Conservation (phyloP, 2,797 vertebrate species). For the Myotis pilosus region DNA sequence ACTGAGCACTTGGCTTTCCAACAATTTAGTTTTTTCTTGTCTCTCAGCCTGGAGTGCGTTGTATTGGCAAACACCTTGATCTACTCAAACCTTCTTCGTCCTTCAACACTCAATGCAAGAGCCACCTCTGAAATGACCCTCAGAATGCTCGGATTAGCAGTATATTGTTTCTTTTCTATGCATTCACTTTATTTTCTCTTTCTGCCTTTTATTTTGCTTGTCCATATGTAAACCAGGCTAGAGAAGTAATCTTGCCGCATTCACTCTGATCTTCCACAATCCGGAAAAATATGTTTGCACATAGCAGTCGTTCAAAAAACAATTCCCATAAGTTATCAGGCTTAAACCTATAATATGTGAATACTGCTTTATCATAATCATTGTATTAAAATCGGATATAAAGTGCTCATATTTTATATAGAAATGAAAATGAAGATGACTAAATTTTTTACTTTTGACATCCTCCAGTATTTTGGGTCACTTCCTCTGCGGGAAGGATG, state of each 20-base stretch:
- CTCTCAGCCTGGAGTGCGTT: neutral
- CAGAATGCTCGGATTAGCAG: neutral
- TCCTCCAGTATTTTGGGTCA: neutral
- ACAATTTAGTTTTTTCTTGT: neutral
- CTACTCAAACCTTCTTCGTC: neutral
- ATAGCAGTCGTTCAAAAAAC: neutral
- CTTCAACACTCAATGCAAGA: neutral
- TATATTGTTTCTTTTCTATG: neutral
- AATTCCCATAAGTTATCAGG: neutral
- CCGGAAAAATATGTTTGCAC: neutral
- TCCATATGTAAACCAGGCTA: neutral
- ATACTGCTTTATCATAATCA: neutral
- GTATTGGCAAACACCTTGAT: neutral
- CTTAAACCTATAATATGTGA: neutral
- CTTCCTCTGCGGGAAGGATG: constrained; percentile 4
- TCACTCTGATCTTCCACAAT: neutral
- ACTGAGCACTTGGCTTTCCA: neutral
- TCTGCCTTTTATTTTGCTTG: constrained; percentile 8
- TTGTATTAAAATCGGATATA: neutral
- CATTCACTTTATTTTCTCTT: neutral
- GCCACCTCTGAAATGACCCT: neutral
- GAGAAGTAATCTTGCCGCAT: neutral
- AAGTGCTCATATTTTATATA: neutral
- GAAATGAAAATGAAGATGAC: neutral
- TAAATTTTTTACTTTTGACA: constrained; percentile 9